Conservation (phyloP, 1,140 invertebrate genomes). For the Octopus bimaculoides region DNA sequence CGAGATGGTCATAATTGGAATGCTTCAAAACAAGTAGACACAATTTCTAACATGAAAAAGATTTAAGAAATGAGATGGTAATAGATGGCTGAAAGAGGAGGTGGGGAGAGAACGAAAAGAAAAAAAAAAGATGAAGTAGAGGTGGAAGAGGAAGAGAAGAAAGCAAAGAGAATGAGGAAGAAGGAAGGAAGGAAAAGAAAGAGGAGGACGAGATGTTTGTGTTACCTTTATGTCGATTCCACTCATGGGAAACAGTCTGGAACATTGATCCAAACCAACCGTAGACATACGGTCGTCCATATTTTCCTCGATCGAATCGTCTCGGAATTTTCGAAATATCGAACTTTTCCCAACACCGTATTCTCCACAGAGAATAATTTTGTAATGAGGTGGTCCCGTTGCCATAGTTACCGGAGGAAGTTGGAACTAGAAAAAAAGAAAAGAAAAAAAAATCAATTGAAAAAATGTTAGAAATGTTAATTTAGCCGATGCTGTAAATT, state of each 20-base stretch:
- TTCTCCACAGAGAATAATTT: slow-evolving; percentile 92
- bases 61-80: background rate
- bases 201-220: background rate
- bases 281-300: slow-evolving; percentile 79
- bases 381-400: slow-evolving; percentile 72
- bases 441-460: slow-evolving; percentile 16
- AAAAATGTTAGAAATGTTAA: slow-evolving; percentile 11
- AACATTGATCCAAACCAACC: slow-evolving; percentile 83
- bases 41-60: background rate
- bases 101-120: too few species aligned
- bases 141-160: too few species aligned
- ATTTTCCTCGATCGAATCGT: slow-evolving; percentile 75
- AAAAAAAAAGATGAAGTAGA: too few species aligned
- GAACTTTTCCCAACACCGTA: slow-evolving; percentile 94
- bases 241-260: slow-evolving; percentile 71
- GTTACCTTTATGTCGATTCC: slow-evolving; percentile 62
- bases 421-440: slow-evolving; percentile 19
- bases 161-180: too few species aligned
- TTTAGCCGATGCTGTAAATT: background rate
- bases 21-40: background rate
- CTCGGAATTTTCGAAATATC: slow-evolving; percentile 84
- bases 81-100: too few species aligned
- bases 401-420: slow-evolving; percentile 57
- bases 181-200: too few species aligned
- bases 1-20: background rate